Conservation (phyloP, 2,888 invertebrate genomes). For the Parasteatoda lunata region DNA sequence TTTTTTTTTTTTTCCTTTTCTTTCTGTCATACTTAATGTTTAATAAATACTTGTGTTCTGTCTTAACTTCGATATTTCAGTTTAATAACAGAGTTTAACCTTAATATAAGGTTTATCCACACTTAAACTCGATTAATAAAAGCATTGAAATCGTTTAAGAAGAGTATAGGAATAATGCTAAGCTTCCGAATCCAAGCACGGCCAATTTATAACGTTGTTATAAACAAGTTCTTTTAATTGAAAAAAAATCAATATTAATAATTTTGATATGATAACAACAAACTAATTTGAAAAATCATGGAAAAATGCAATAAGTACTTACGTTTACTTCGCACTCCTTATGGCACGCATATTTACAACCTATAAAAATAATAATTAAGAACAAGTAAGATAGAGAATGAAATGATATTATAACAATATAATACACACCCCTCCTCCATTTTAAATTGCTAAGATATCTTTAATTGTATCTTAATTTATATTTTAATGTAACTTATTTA, state of each 20-base stretch:
- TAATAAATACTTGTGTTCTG: too few relatives aligned
- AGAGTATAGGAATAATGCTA: background rate
- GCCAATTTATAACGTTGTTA: background rate
- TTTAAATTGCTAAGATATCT: background rate
- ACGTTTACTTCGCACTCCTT: conserved; percentile 81
- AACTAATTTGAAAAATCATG: background rate
- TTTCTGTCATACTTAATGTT: too few relatives aligned
- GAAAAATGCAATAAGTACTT: conserved; percentile 14
- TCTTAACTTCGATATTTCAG: too few relatives aligned
- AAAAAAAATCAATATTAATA: background rate
- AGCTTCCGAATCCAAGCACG: background rate
- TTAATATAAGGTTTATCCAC: too few relatives aligned
- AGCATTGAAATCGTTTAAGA: too few relatives aligned
- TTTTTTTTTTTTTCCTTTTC: too few relatives aligned
- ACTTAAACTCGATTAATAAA: too few relatives aligned
- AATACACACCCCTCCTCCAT: background rate
- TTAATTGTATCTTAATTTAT: too few relatives aligned
- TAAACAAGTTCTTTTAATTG: background rate
- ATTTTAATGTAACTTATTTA: too few relatives aligned
- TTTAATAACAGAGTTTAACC: too few relatives aligned
- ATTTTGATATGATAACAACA: background rate
- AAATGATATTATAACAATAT: background rate
- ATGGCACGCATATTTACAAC: conserved; percentile 88
- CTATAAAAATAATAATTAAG: conserved; percentile 79
- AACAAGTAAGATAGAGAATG: background rate